These are phyloP conservation scores for Papilio gigon DNA, from an alignment of 2,888 invertebrate genomes.

Conservation along the genomic window DNA sequence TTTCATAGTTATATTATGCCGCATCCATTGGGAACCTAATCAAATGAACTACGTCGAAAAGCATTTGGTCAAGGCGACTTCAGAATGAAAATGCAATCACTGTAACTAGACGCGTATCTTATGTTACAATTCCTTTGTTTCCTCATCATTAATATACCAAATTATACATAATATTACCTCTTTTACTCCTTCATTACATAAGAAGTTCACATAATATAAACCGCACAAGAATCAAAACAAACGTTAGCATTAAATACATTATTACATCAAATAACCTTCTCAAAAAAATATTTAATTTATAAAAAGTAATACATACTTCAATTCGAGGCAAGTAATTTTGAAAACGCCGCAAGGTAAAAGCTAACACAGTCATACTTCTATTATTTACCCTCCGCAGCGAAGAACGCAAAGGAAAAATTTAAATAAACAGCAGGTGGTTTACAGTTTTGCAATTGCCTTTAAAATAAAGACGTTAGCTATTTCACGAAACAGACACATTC, in stretches of 20 bases:
- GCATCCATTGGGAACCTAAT: conserved; percentile 51
- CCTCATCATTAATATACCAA: conserved; percentile 7
- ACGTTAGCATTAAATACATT: conserved; percentile 7
- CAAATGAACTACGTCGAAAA: conserved; percentile 46
- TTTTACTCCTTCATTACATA: not conserved
- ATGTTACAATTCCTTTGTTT: conserved; percentile 45
- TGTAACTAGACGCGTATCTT: conserved; percentile 57
- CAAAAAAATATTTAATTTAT: conserved; percentile 40
- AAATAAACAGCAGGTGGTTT: conserved; percentile 57
- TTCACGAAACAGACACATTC: conserved; percentile 4
- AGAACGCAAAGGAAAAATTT: conserved; percentile 53
- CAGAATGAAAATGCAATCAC: conserved; percentile 76
- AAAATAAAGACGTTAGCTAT: conserved; percentile 36
- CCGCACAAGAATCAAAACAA: not conserved
- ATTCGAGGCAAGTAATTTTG: conserved; percentile 51
- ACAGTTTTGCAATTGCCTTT: conserved; percentile 52
- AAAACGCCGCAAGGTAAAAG: conserved; percentile 50
- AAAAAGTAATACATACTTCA: conserved; percentile 47
- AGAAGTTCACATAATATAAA: not conserved
- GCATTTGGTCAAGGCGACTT: conserved; percentile 61
- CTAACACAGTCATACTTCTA: conserved; percentile 51
- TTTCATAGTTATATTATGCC: conserved; percentile 47
- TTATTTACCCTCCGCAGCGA: conserved; percentile 44
- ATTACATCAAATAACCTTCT: conserved; percentile 27
- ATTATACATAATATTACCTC: not conserved